Base-by-base conservation (phyloP, 2,888 invertebrate species). In the Nemapogon koenigi region DNA sequence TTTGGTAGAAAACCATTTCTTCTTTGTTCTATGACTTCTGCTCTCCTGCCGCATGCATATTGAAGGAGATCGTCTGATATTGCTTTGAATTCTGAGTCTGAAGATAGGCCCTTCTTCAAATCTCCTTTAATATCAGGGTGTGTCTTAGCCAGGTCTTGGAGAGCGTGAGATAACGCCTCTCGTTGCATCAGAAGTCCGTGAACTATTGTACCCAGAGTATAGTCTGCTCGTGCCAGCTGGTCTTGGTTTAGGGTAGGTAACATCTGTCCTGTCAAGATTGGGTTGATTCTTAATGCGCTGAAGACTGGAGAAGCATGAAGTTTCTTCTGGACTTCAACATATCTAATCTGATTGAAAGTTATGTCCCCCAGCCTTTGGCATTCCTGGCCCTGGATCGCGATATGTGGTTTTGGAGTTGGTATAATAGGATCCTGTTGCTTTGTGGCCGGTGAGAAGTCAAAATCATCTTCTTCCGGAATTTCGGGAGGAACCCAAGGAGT, bases 361-460 rank as follows among this genome's bases (percentile, higher is more conserved):
- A 18, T 13, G 14, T 36, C 31, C 2, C 43, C 43, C 3, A 43
- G 19, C 11, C 39, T 31, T 44, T 45, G 45, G 19, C 43, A 45
- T 13, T 44, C 41, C 2, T 35, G 37, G n/a, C 43, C 45, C 25
- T 44, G 43, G 6, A 14, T 18, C 10, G 35, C 40, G 16, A 45
- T 45, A 16, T 33, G 17, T 2, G n/a, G 32, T 22, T 39, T 37
- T 3, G 46, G 43, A 3, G 42, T 33, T 14, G 43, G 39, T 15
- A 44, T 41, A 2, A 33, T 3, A n/a, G 44, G 46, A 16, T 47
- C 43, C n/a, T 42, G 43, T 15, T 46, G 39, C 29, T 42, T 42
- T 3, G 46, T 46, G 29, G 26, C 33, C 16, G 42, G 43, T 2
- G 32, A 3, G 27, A 35, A 38, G 14, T 43, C 42, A 8, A 35